Conservation (phyloP, 2,797 vertebrate species). For the Clarias laeviceps region DNA sequence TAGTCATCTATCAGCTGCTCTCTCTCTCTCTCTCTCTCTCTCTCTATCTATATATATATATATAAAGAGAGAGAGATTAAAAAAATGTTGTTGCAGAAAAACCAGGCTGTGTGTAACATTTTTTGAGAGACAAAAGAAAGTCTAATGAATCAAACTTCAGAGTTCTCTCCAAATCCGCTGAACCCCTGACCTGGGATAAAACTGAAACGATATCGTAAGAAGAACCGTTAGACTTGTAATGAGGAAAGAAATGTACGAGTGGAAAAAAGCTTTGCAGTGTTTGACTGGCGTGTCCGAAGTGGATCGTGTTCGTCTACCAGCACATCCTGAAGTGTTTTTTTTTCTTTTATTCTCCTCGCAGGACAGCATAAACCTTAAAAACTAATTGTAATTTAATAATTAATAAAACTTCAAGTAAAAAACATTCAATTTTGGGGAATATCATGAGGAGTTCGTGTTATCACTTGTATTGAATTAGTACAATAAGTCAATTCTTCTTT, state of each 20-base stretch:
- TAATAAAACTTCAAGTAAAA: background rate
- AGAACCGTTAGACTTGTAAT: background rate
- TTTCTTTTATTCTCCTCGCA: background rate
- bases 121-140: background rate
- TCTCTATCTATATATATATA: too few species aligned
- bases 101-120: background rate
- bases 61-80: background rate
- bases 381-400: background rate
- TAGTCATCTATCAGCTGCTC: slow-evolving; percentile 11
- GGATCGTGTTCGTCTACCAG: background rate
- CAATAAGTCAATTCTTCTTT: background rate
- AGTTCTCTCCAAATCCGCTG: background rate
- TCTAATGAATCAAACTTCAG: background rate
- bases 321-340: background rate
- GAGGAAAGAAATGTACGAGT: background rate
- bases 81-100: background rate
- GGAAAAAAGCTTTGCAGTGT: background rate
- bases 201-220: background rate
- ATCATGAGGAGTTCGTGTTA: background rate
- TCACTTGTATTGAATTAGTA: background rate
- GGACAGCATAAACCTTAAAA: background rate
- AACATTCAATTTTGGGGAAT: background rate
- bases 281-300: background rate
- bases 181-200: background rate
- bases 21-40: background rate